These are phyloP conservation scores for Epinotia brunnichana DNA, from an alignment of 2,888 invertebrate genomes.

Conservation along the genomic window DNA sequence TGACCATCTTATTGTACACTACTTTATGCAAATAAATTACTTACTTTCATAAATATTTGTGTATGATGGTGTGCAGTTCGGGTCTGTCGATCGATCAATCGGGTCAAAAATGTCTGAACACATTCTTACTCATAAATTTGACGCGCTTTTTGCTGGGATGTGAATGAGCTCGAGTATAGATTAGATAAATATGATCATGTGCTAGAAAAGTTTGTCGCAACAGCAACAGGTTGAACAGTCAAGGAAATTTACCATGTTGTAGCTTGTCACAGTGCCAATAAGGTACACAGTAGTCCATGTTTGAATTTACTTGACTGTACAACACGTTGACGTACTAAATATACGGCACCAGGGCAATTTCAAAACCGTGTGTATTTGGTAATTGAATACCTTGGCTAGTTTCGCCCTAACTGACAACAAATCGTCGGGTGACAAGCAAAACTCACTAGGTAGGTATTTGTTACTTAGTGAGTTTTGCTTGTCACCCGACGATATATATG, in stretches of 20 bases:
- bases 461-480: too few species aligned
- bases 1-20: too few species aligned
- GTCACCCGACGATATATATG: background rate
- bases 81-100: background rate
- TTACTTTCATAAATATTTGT: too few species aligned
- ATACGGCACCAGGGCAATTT: background rate
- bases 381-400: background rate
- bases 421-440: too few species aligned
- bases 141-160: too few species aligned
- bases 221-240: background rate
- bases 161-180: too few species aligned
- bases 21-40: too few species aligned
- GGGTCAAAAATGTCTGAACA: background rate
- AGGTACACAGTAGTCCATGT: background rate
- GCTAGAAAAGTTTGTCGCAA: background rate
- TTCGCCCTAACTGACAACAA: constrained; percentile 1
- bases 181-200: background rate
- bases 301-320: background rate
- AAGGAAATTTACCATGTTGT: background rate
- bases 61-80: background rate
- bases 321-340: background rate
- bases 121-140: background rate
- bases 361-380: background rate
- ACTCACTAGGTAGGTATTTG: too few species aligned
- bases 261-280: background rate